A percentile compares a stretch with the other conserved stretches of the same genome.
These are phyloP conservation scores for Pelodytes ibericus DNA, from an alignment of 2,797 vertebrate genomes.

Conservation along the genomic window DNA sequence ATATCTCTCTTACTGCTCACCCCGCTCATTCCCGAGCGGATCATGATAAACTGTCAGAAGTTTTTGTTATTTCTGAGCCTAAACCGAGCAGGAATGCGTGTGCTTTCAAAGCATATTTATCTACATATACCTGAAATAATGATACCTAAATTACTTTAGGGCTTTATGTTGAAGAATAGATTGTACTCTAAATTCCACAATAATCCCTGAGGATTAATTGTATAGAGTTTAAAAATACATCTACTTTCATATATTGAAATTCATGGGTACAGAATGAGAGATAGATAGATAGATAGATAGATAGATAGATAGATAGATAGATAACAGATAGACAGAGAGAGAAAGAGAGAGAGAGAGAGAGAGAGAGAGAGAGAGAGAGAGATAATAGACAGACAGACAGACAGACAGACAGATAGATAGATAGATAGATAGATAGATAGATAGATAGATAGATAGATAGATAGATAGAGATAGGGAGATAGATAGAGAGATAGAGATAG, in stretches of 20 bases:
- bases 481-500: no score
- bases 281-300: conserved; percentile 19
- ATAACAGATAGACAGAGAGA: no score
- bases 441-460: no score
- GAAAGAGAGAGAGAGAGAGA: conserved; percentile 5
- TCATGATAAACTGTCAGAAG: conserved; percentile 66
- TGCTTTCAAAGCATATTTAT: conserved; percentile 67
- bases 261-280: not conserved
- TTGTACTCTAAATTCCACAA: conserved; percentile 65
- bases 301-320: not conserved
- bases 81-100: conserved; percentile 64
- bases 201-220: conserved; percentile 65
- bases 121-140: conserved; percentile 56
- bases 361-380: no score
- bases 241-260: not conserved
- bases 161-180: conserved; percentile 59
- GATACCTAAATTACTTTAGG: conserved; percentile 65
- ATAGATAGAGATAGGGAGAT: no score
- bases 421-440: no score
- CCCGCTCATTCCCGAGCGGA: conserved; percentile 58
- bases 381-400: conserved; percentile 14
- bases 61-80: conserved; percentile 65
- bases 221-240: conserved; percentile 59
- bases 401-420: conserved; percentile 16
- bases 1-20: conserved; percentile 40